Evolutionary conservation across 92 coral and sea anemone species (phyloP).

Genomic region (Porites evermanni): DNA sequence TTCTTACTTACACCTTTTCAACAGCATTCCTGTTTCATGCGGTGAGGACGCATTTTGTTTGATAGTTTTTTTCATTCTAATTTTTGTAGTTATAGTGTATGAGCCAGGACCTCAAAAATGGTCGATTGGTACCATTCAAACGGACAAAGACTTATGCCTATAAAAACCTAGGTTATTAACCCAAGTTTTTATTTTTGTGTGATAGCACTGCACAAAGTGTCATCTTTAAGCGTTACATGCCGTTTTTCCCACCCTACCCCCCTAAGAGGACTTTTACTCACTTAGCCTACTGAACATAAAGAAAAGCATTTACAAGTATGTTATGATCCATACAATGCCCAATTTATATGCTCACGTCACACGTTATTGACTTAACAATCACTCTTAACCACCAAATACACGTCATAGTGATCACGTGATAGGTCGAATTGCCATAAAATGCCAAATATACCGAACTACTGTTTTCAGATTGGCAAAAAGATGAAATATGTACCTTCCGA

Average conservation of each 20-base stretch:
- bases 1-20: slow-evolving; percentile 76
- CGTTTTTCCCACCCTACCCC: slow-evolving; percentile 19
- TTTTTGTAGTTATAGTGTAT: neutral
- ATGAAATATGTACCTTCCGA: neutral
- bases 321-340: neutral
- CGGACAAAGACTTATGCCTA: neutral
- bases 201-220: slow-evolving; percentile 30
- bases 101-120: slow-evolving; percentile 30
- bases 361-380: neutral
- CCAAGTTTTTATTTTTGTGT: slow-evolving; percentile 27
- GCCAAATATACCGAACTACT: no score
- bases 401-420: slow-evolving; percentile 38
- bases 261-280: slow-evolving; percentile 17
- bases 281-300: no score
- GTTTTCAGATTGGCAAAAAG: no score
- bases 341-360: slow-evolving; percentile 10
- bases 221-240: slow-evolving; percentile 24
- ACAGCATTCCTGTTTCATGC: slow-evolving; percentile 91
- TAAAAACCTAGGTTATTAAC: slow-evolving; percentile 27
- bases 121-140: slow-evolving; percentile 1
- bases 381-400: neutral
- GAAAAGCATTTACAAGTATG: no score
- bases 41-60: slow-evolving; percentile 52
- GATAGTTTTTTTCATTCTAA: no score
- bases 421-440: neutral